Conservation (phyloP, 92 coral and sea anemone genomes). For the Micromussa lordhowensis region DNA sequence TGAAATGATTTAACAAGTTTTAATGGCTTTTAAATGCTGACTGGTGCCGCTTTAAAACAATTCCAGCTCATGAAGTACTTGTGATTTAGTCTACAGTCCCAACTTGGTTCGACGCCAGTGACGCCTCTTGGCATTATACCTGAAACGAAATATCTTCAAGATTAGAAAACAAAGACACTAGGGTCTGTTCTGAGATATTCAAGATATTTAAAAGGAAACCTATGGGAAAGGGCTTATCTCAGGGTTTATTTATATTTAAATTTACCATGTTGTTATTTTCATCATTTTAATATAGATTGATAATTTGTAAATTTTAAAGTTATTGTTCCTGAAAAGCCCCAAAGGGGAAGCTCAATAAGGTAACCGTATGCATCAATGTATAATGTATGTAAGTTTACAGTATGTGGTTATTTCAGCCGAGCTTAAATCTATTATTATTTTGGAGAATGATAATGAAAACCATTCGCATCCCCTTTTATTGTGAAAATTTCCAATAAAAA, state of each 20-base stretch:
- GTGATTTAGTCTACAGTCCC: slow-evolving; percentile 76
- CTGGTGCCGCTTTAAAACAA: slow-evolving; percentile 21
- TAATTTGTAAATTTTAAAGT: no score
- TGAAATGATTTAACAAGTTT: not conserved
- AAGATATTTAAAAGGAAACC: not conserved
- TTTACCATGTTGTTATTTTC: no score
- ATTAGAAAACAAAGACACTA: not conserved
- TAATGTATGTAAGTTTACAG: no score
- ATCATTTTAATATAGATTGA: no score
- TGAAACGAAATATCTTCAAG: slow-evolving; percentile 13
- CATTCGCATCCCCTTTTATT: not conserved
- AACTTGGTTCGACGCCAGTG: slow-evolving; percentile 99
- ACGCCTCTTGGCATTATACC: slow-evolving; percentile 99
- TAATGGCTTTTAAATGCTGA: slow-evolving; percentile 23
- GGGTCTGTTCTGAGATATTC: not conserved
- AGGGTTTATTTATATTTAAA: not conserved
- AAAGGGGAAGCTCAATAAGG: no score
- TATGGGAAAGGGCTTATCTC: not conserved
- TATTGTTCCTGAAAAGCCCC: no score
- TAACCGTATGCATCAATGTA: no score
- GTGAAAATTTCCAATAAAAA: not conserved
- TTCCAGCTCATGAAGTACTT: not conserved
- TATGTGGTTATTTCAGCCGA: no score
- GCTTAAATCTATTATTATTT: no score
- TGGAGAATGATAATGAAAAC: not conserved